Conservation (phyloP, 2,888 invertebrate species). For the Caenorhabditis uteleia region DNA sequence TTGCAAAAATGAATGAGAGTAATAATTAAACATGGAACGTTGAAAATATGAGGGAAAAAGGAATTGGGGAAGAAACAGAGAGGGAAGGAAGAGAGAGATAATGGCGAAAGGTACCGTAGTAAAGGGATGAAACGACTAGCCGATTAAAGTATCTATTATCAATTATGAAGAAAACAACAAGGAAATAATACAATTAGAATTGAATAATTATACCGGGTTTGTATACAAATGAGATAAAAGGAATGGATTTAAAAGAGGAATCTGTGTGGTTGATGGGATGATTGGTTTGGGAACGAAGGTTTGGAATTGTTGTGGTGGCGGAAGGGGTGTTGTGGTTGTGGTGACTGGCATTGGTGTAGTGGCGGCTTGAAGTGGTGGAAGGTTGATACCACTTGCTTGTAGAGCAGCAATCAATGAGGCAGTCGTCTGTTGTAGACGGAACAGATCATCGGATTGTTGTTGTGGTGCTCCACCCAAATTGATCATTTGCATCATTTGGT, state of each 20-base stretch:
- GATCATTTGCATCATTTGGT: slow-evolving; percentile 16
- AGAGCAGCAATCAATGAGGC: slow-evolving; percentile 26
- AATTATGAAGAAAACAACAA: no score
- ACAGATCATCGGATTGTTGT: not conserved
- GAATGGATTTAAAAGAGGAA: slow-evolving; percentile 15
- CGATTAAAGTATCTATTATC: slow-evolving; percentile 1
- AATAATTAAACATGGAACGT: no score
- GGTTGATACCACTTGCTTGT: slow-evolving; percentile 12
- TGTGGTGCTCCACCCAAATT: slow-evolving; percentile 4
- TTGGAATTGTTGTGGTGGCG: no score
- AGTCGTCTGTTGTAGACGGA: slow-evolving; percentile 35
- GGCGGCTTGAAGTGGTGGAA: no score
- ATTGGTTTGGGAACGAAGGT: not conserved
- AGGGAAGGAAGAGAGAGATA: not conserved
- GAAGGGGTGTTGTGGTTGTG: not conserved
- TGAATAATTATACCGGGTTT: slow-evolving; percentile 25
- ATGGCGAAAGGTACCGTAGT: slow-evolving; percentile 8
- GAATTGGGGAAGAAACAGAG: slow-evolving; percentile 3
- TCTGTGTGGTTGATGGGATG: not conserved
- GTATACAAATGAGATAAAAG: slow-evolving; percentile 26
- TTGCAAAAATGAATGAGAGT: no score
- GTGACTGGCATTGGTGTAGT: no score
- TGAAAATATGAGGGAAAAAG: slow-evolving; percentile 6
- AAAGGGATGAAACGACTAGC: slow-evolving; percentile 15
- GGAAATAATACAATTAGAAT: no score